Conservation (phyloP, 2,113 vertebrate genomes). For the Syrmaticus mikado region DNA sequence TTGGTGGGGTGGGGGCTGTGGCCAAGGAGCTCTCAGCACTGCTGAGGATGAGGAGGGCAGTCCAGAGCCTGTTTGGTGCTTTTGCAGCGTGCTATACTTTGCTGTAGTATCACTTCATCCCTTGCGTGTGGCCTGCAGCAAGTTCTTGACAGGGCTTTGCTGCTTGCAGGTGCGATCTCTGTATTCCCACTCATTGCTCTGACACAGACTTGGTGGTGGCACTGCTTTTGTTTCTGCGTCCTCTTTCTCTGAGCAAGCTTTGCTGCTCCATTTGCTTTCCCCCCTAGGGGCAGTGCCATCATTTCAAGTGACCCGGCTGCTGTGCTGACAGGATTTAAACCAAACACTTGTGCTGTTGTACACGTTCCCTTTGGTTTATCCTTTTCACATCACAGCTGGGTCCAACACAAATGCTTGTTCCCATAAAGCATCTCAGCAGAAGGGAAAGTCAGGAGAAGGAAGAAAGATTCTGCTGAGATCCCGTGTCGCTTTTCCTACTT, state of each 20-base stretch:
- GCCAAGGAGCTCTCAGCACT: background rate
- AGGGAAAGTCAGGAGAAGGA: fast-evolving
- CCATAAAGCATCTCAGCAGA: background rate
- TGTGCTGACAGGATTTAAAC: background rate
- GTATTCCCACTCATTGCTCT: background rate
- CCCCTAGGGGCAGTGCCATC: background rate
- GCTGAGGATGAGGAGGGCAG: background rate
- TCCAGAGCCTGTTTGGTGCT: background rate
- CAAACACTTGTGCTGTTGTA: background rate
- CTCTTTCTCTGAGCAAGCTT: background rate
- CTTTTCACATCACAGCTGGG: background rate
- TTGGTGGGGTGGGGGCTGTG: background rate
- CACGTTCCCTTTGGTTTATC: background rate
- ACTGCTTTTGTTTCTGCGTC: background rate
- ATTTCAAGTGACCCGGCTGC: background rate
- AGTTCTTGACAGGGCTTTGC: background rate
- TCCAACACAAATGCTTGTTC: background rate
- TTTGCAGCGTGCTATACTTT: background rate
- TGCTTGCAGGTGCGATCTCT: background rate
- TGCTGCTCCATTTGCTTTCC: background rate
- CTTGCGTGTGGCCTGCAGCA: fast-evolving
- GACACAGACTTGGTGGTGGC: background rate
- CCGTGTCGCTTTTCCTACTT: background rate
- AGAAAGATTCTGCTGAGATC: background rate
- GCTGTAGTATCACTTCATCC: background rate